A percentile compares a stretch with the other conserved stretches of the same genome.
These are phyloP conservation scores for Proteles cristata DNA, from an alignment of 2,113 vertebrate genomes.

Conservation along the genomic window DNA sequence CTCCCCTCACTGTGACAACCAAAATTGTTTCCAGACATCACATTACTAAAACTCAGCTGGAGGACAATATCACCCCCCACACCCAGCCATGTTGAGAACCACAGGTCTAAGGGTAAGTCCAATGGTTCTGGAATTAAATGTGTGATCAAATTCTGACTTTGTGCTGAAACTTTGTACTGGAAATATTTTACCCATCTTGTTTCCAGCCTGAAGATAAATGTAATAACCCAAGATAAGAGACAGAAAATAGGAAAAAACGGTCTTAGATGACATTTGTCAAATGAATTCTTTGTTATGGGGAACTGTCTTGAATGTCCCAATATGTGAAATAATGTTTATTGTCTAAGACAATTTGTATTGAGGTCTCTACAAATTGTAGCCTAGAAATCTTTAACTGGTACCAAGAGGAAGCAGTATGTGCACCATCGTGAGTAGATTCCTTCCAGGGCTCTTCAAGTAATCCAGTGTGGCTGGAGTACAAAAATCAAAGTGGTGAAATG, in stretches of 20 bases:
- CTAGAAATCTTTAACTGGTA: background rate
- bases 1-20: background rate
- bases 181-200: background rate
- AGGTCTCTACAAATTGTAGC: background rate
- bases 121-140: background rate
- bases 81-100: background rate
- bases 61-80: background rate
- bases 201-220: background rate
- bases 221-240: background rate
- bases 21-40: background rate
- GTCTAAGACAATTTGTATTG: background rate
- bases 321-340: background rate
- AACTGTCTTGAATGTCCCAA: background rate
- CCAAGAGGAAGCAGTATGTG: background rate
- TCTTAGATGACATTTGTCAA: background rate
- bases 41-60: background rate
- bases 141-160: background rate
- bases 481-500: background rate
- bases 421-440: background rate
- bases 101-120: background rate
- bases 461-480: background rate
- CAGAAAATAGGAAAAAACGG: background rate
- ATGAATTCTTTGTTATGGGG: background rate
- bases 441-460: background rate
- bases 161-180: background rate